Percentiles rank a stretch among this genome's conserved stretches.
Conservation (phyloP, 2,888 invertebrate genomes). For the Apamea monoglypha region DNA sequence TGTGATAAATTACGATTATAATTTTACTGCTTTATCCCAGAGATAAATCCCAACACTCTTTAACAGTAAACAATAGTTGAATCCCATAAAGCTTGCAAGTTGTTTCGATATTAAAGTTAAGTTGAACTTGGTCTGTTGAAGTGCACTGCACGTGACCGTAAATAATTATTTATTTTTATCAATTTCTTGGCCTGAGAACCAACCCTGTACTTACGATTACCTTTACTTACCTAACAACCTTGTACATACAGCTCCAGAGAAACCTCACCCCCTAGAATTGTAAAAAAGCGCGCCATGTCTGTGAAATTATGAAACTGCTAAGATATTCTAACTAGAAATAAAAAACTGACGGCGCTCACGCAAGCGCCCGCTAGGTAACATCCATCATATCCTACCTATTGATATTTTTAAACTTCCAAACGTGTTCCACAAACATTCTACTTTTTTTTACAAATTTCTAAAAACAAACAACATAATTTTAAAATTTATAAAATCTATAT, state of each 20-base stretch:
- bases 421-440: too few relatives aligned
- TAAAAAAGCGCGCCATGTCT: too few relatives aligned
- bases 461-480: too few relatives aligned
- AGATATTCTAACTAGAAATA: too few relatives aligned
- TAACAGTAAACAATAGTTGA: conserved; percentile 7
- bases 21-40: not conserved
- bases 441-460: too few relatives aligned
- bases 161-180: conserved; percentile 6
- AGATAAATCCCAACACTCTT: not conserved
- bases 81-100: conserved; percentile 12
- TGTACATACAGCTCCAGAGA: not conserved
- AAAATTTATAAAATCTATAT: too few relatives aligned
- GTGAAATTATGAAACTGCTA: too few relatives aligned
- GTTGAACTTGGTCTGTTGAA: not conserved
- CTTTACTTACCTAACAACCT: not conserved
- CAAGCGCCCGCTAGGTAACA: too few relatives aligned
- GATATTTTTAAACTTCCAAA: too few relatives aligned
- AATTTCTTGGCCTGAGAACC: not conserved
- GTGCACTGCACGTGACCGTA: conserved; percentile 23
- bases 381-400: too few relatives aligned
- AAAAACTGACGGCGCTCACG: too few relatives aligned
- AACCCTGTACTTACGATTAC: not conserved
- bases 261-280: too few relatives aligned
- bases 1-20: not conserved
- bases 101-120: not conserved